Evolutionary conservation across 1,140 invertebrate genomes (phyloP).

Genomic region (Atta colombica): DNA sequence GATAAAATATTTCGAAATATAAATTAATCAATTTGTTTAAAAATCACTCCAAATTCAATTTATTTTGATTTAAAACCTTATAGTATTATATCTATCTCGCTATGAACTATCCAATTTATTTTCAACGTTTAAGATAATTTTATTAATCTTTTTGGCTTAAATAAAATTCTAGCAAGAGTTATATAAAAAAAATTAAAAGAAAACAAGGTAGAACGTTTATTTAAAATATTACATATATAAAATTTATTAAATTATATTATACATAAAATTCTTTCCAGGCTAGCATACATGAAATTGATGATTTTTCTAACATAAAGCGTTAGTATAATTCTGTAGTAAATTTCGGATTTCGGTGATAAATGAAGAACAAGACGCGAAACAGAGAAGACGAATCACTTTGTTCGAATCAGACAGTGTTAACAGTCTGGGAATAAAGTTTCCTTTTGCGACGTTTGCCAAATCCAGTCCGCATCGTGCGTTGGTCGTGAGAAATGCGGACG

Average conservation of each 20-base stretch:
- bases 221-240: not conserved
- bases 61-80: not conserved
- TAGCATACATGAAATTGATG: not conserved
- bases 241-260: not conserved
- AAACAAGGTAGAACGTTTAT: conserved; percentile 7
- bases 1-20: not conserved
- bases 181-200: not conserved
- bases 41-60: not conserved
- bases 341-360: conserved; percentile 41
- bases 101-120: conserved; percentile 9
- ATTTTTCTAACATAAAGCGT: conserved; percentile 5
- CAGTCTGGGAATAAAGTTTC: conserved; percentile 66
- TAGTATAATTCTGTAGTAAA: not conserved
- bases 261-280: not conserved
- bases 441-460: conserved; percentile 70
- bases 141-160: not conserved
- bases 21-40: conserved; percentile 10
- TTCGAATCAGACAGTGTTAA: conserved; percentile 55
- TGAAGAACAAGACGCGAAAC: conserved; percentile 40
- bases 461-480: conserved; percentile 66
- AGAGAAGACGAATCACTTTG: conserved; percentile 47
- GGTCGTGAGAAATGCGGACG: conserved; percentile 70
- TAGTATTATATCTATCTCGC: not conserved
- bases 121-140: not conserved
- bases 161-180: not conserved